Percentiles rank a stretch among this genome's conserved stretches.
phyloP scores from a whole-genome alignment of 2,797 vertebrate species.

The Mallotus villosus region DNA sequence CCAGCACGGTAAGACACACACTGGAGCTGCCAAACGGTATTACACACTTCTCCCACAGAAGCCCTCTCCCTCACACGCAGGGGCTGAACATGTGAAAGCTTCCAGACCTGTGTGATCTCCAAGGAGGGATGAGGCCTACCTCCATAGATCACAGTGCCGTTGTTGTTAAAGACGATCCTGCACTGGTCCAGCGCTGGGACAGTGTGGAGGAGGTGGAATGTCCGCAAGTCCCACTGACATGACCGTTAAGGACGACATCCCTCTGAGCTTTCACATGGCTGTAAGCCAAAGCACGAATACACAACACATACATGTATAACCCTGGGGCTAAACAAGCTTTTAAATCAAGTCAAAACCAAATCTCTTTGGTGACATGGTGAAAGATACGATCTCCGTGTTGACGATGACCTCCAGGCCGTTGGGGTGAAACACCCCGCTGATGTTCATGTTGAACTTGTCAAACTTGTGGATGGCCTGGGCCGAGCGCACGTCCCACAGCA shows the following conservation, averaged over 20 bases:
- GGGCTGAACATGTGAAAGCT: slow-evolving; percentile 22
- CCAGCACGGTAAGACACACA: background rate
- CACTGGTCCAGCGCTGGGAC: slow-evolving; percentile 98
- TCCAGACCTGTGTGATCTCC: background rate
- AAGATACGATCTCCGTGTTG: slow-evolving; percentile 99
- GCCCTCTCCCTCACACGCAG: slow-evolving; percentile 43
- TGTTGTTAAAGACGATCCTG: slow-evolving; percentile 97
- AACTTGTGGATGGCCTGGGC: slow-evolving; percentile 98
- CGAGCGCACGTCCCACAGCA: slow-evolving; percentile 96
- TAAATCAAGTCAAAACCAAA: background rate
- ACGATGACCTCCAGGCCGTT: slow-evolving; percentile 96
- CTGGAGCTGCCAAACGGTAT: background rate
- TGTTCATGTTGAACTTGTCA: slow-evolving; percentile 99
- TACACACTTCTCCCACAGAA: slow-evolving; percentile 37
- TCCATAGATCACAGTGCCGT: slow-evolving; percentile 97
- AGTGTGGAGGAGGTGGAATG: slow-evolving; percentile 96
- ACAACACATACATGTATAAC: background rate
- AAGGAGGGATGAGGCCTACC: slow-evolving; percentile 67
- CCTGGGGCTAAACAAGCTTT: background rate
- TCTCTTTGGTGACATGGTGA: slow-evolving; percentile 27
- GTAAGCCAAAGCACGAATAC: background rate
- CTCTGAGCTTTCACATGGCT: background rate
- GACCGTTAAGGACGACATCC: slow-evolving; percentile 70
- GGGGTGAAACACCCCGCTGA: slow-evolving; percentile 98
- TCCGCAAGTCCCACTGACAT: slow-evolving; percentile 93